Evolutionary conservation across 1,140 invertebrate species (phyloP), one percentile per base, ranked within the genome.

Genomic region (Drosophila athabasca): DNA sequence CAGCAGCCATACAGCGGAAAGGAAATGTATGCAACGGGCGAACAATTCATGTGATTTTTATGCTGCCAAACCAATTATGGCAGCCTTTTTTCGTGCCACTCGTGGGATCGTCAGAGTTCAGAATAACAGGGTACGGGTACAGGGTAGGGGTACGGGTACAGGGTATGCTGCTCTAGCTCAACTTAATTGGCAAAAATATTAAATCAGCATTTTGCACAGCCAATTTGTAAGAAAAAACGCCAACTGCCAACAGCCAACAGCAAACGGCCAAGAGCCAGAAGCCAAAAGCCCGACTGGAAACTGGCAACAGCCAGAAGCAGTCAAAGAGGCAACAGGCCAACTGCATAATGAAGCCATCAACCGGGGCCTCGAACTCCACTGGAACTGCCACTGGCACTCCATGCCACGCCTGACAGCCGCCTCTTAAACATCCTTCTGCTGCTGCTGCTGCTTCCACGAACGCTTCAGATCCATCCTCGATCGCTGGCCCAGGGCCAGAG

Each of bases 301-400:
- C 51, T 54, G 57, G 46, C 65, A 78, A 62, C 50, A 35, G 49
- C 46, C 44, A 60, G 50, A 41, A 43, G 15, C 60, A 46, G 17
- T 53, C 31, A 50, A 48, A 50, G 41, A 43, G 75, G 44, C 39
- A 52, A 57, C 51, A 35, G 60, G 55, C 26, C 51, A 46, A 54
- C 83, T 88, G 83, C 73, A 88, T 88, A 88, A 88, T 88, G 71
- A 88, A 88, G 83, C 66, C 79, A 88, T 88, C 83, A 88, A 82
- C 69, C 19, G 35, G 52, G 66, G 61, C 64, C 15, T 51, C 53
- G 13, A 43, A n/a, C 46, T 61, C 55, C 24, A 26, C 24, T 26
- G 24, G 13, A 31, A 17, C 50, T 61, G 51, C 19, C 29, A 19
- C 50, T 50, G 49, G 22, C 50, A n/a, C 13, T 46, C 43, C 49